Conservation (phyloP, 2,113 vertebrate species). For the Scomber colias region DNA sequence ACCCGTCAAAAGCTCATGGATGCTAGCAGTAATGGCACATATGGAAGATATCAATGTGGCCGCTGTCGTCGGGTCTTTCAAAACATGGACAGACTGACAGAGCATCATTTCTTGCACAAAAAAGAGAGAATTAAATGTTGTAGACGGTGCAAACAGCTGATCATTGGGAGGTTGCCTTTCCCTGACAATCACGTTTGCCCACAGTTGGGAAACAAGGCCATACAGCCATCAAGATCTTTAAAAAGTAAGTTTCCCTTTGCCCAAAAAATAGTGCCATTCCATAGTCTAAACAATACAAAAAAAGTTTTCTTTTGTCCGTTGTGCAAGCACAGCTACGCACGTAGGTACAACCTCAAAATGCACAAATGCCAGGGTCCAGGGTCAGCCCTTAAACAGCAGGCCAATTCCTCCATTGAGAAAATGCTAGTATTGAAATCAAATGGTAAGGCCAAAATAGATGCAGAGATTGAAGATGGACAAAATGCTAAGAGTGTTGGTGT, state of each 20-base stretch:
- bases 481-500: conserved; percentile 62
- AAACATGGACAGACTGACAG: conserved; percentile 77
- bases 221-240: conserved; percentile 26
- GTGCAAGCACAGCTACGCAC: conserved; percentile 84
- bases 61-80: conserved; percentile 82
- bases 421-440: conserved; percentile 29
- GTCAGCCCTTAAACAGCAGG: conserved; percentile 5
- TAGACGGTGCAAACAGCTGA: conserved; percentile 80
- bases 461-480: background rate
- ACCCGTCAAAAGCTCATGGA: conserved; percentile 83
- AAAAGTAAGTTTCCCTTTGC: conserved; percentile 44
- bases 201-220: conserved; percentile 39
- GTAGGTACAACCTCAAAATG: conserved; percentile 82
- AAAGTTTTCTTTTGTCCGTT: conserved; percentile 79
- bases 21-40: conserved; percentile 54
- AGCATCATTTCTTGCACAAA: conserved; percentile 85
- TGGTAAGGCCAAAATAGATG: background rate
- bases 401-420: conserved; percentile 27
- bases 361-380: conserved; percentile 79
- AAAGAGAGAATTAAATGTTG: conserved; percentile 85
- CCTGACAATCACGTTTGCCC: conserved; percentile 80
- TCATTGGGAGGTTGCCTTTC: conserved; percentile 78
- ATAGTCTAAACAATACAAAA: conserved; percentile 62
- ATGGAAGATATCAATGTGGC: conserved; percentile 81
- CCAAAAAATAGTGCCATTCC: conserved; percentile 62